Base-by-base conservation (phyloP, 2,113 vertebrate genomes). In the Corapipo altera region DNA sequence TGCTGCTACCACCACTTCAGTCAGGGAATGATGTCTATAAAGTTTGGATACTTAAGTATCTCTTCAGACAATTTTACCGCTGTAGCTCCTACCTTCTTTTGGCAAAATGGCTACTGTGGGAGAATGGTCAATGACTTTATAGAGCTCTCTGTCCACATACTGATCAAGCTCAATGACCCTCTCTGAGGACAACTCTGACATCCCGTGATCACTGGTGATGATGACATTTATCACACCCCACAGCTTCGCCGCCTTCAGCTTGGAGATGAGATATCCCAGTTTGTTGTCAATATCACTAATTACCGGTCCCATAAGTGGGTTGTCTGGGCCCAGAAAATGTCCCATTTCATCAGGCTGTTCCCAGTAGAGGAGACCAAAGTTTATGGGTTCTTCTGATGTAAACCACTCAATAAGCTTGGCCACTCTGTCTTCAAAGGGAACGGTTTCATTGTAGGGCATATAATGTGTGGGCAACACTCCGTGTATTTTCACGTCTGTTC, bases 161-260 rank as follows among this genome's bases (percentile, higher is more conserved):
- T 94, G 94, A 80, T 99, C 99, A 58, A 99, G 98, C 73, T 99
- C 98, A 69, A 99, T 98, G 57, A 99, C 96, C 81, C 98, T 98
- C 37, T 99, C 98, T 2, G 70, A 64, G 48, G 98, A 99, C 1
- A 98, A 98, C 96, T 99, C 98, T 2, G 98, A 97, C 99, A 99
- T 99, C 33, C 99, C 99, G 0, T 99, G 99, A 93, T 99, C 99
- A 23, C 99, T 99, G 33, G 99, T 99, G 91, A 99, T 97, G 12
- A 99, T 98, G 44, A 99, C 96, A 95, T 99, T 99, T 52, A 99
- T 52, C 15, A 71, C 91, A 51, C 98, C 96, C 94, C 98, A 99
- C 72, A 99, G 72, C 37, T 98, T 98, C 0, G 98, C 98, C 11
- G 95, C 97, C 95, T 98, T 98, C 41, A 99, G 97, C 96, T 98